Conservation (phyloP, 2,113 vertebrate species). For the Helogale parvula region DNA sequence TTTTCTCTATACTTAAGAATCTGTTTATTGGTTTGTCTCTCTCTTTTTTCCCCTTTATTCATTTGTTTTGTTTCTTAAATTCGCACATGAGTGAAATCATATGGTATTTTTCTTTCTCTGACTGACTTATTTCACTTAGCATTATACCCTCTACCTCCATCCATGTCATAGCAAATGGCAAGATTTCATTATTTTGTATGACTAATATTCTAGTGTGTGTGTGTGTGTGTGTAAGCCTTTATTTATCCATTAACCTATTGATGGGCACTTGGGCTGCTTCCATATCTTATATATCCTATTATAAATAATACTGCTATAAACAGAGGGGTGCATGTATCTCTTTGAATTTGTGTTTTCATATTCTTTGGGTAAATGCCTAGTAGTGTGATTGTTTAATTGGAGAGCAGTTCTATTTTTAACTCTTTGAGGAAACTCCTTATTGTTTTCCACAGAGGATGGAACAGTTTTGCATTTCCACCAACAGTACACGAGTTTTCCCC, state of each 20-base stretch:
- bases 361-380: background rate
- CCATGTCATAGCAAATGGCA: background rate
- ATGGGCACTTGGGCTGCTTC: background rate
- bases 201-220: background rate
- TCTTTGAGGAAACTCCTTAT: background rate
- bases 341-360: background rate
- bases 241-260: background rate
- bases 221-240: no score
- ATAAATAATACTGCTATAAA: background rate
- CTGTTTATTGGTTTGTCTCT: background rate
- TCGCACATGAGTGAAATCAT: background rate
- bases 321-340: background rate
- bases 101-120: background rate
- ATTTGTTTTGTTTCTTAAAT: background rate
- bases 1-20: background rate
- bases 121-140: background rate
- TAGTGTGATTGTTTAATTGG: background rate
- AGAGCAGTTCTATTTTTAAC: background rate
- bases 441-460: background rate
- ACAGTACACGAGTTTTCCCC: background rate
- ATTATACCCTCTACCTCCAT: background rate
- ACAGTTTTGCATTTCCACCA: background rate
- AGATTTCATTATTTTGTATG: background rate
- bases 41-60: background rate
- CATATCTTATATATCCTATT: background rate